A percentile compares a stretch with the other conserved stretches of the same genome.
Conservation (phyloP, 2,888 invertebrate genomes). For the Electrophaes corylata region DNA sequence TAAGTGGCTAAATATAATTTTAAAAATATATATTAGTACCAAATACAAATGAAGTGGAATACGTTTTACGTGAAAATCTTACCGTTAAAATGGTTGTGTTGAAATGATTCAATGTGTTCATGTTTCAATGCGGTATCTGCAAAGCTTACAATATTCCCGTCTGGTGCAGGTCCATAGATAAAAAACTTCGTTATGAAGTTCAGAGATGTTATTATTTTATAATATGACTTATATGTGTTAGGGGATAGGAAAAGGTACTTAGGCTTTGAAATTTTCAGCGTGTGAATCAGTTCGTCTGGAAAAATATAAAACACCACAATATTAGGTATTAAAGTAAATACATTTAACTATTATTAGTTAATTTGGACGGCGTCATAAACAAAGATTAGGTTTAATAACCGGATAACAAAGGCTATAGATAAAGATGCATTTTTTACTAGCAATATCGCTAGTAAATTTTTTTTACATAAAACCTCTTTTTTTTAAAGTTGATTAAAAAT, state of each 20-base stretch:
- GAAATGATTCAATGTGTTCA: slow-evolving; percentile 46
- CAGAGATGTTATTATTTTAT: slow-evolving; percentile 44
- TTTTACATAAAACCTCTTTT: too few relatives aligned
- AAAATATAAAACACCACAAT: slow-evolving; percentile 34
- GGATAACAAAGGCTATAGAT: too few relatives aligned
- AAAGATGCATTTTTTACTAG: too few relatives aligned
- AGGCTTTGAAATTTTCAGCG: slow-evolving; percentile 61
- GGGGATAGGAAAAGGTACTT: slow-evolving; percentile 63
- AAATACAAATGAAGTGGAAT: too few relatives aligned
- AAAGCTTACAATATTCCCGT: slow-evolving; percentile 44
- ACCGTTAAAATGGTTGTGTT: slow-evolving; percentile 53
- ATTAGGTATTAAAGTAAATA: too few relatives aligned
- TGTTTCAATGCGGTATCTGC: slow-evolving; percentile 40
- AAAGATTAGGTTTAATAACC: too few relatives aligned
- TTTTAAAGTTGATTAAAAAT: too few relatives aligned
- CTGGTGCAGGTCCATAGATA: slow-evolving; percentile 46
- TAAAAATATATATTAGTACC: too few relatives aligned
- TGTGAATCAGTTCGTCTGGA: slow-evolving; percentile 64
- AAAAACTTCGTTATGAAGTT: slow-evolving; percentile 48
- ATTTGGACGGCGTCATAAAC: too few relatives aligned
- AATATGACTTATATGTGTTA: slow-evolving; percentile 49
- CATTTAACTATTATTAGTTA: too few relatives aligned
- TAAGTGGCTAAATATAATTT: too few relatives aligned
- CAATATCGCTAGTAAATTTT: too few relatives aligned
- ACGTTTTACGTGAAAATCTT: slow-evolving; percentile 28